A percentile compares a stretch with the other conserved stretches of the same genome.
Conservation (phyloP, 2,797 vertebrate species). For the Falco cherrug region DNA sequence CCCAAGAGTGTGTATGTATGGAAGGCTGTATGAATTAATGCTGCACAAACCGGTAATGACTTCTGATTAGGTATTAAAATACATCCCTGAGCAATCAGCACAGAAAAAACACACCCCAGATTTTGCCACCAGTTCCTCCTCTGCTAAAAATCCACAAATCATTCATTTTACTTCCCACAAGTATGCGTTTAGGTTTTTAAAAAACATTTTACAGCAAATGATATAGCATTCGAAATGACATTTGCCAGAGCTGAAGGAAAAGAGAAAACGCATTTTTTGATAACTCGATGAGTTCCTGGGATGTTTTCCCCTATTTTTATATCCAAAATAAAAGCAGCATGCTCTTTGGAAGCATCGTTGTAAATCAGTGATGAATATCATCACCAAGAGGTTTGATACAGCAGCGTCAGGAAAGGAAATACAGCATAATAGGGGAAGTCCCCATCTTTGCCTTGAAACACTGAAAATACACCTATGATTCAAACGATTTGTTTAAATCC, state of each 20-base stretch:
- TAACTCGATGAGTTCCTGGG: not conserved
- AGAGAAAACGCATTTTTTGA: not conserved
- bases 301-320: not conserved
- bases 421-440: not conserved
- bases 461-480: not conserved
- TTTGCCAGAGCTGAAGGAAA: not conserved
- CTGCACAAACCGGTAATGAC: slow-evolving; percentile 34
- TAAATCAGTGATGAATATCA: not conserved
- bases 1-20: not conserved
- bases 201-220: not conserved
- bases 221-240: not conserved
- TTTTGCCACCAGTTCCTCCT: slow-evolving; percentile 3
- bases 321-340: not conserved
- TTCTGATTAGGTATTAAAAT: slow-evolving; percentile 42
- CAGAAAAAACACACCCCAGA: not conserved
- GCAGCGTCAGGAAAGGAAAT: not conserved
- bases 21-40: slow-evolving; percentile 21
- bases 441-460: not conserved
- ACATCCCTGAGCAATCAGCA: slow-evolving; percentile 31
- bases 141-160: not conserved
- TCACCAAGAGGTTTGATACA: not conserved
- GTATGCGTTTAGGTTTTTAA: not conserved
- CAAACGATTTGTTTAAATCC: not conserved
- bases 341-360: not conserved
- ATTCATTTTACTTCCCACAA: not conserved